Conservation (phyloP, 2,797 vertebrate genomes). For the Diceros bicornis region DNA sequence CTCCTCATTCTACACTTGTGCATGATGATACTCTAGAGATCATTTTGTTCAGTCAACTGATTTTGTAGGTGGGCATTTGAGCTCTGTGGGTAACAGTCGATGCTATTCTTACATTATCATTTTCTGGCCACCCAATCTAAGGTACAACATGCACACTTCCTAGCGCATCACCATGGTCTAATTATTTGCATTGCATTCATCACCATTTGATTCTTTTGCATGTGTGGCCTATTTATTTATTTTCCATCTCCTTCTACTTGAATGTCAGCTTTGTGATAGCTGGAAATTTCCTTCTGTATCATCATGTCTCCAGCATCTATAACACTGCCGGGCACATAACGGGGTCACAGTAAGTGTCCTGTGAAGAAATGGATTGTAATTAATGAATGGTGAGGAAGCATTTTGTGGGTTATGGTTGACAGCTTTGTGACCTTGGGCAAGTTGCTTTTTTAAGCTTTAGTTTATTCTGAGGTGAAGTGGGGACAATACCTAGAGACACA, state of each 20-base stretch:
- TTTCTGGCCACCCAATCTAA: not conserved
- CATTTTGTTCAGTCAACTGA: fast-evolving
- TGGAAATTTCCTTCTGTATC: not conserved
- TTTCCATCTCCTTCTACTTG: not conserved
- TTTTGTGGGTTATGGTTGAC: not conserved
- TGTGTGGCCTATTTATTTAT: not conserved
- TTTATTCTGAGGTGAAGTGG: not conserved
- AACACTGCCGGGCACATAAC: not conserved
- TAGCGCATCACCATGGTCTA: not conserved
- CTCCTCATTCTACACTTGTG: not conserved
- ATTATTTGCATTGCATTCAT: not conserved
- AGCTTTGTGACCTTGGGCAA: not conserved
- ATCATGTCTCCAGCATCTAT: fast-evolving
- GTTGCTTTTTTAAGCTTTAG: not conserved
- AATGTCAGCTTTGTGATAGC: not conserved
- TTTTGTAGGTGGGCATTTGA: not conserved
- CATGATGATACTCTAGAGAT: not conserved
- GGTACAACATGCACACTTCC: not conserved
- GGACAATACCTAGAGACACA: not conserved
- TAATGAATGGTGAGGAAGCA: not conserved
- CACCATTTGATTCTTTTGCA: not conserved
- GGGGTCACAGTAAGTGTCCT: not conserved
- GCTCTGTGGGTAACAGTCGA: no score
- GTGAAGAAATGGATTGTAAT: not conserved
- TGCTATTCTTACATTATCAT: not conserved